Evolutionary conservation across 2,888 invertebrate genomes (phyloP).

Genomic region (Aleiodes leptofemur): DNA sequence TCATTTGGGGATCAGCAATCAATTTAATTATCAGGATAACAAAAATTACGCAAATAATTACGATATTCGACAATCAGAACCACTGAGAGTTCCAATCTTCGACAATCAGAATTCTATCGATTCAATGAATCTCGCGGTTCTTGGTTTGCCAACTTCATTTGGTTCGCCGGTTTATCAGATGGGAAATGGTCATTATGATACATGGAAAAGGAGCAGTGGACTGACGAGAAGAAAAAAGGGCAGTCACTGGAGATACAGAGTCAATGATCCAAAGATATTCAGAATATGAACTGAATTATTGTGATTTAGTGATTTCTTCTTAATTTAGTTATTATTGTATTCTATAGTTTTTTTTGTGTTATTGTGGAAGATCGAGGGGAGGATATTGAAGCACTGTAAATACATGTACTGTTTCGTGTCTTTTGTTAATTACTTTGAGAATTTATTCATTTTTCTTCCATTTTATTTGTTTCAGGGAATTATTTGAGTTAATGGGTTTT

Average conservation of each 20-base stretch:
- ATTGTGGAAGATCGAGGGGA: constrained; percentile 10
- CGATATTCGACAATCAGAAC: constrained; percentile 45
- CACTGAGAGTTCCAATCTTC: constrained; percentile 56
- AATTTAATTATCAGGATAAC: constrained; percentile 16
- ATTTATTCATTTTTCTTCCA: not conserved
- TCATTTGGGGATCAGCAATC: constrained; percentile 26
- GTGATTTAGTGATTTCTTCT: constrained; percentile 7
- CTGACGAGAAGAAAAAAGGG: not conserved
- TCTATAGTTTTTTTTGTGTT: not conserved
- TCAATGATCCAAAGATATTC: constrained; percentile 47
- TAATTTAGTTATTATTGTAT: not conserved
- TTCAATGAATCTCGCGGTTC: constrained; percentile 4
- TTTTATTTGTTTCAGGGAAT: too few relatives aligned
- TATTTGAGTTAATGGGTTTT: too few relatives aligned
- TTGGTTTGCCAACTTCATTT: constrained; percentile 17
- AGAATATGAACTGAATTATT: constrained; percentile 51
- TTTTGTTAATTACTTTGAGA: constrained; percentile 17
- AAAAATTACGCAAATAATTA: constrained; percentile 35
- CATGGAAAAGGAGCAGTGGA: constrained; percentile 16
- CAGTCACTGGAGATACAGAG: constrained; percentile 40
- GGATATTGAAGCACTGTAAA: constrained; percentile 32
- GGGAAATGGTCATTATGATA: not conserved
- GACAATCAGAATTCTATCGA: constrained; percentile 50
- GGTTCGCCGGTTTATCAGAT: not conserved
- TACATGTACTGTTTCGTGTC: constrained; percentile 42